Base-by-base conservation (phyloP, 2,888 invertebrate genomes). In the Tenthredo livida region DNA sequence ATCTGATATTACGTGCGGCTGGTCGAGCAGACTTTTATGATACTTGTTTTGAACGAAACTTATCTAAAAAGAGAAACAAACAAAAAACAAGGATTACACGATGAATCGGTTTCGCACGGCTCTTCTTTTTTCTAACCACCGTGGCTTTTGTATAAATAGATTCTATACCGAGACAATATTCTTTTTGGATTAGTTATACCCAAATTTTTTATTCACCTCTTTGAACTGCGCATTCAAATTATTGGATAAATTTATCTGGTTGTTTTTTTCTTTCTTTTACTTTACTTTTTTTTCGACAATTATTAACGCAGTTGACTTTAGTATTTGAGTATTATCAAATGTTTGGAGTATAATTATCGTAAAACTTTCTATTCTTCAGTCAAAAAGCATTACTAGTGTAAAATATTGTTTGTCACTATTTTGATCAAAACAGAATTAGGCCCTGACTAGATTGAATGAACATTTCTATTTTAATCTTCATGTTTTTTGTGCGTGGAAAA, bases 1-100 rank as follows among this genome's bases (percentile, higher is more conserved):
- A 80, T 80, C 80, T 80, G 80, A 80, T 33, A 61, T 80, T 21
- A 40, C 40, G 58, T n/a, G 61, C 58, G 40, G 37, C 80, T 58
- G 80, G 61, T 80, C 61, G 61, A 58, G 80, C 58, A 58, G 61
- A 80, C 40, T 25, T 61, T 33, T 61, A 40, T 43, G 10, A 61
- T 61, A 17, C 21, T 75, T 75, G 12, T 47, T 75, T 50, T 50
- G 25, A 25, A 21, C 17, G 12, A 43, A 54, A 58, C 37, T 15
- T n/a, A 78, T 78, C 33, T 54, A n/a, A 33, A 33, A 78, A 15
- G 29, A 33, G n/a, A 37, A 25, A 58, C 17, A 50, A 33, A 58
- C 25, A 9, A n/a, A 37, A 37, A 37, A 37, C n/a, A 37, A 37
- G 15, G 33, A 37, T 37, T n/a, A n/a, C 25, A 33, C 37, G 33